Percentiles rank a stretch among this genome's conserved stretches.
Evolutionary conservation across 2,888 invertebrate genomes (phyloP).

Genomic region (Drosophila percnosoma): DNA sequence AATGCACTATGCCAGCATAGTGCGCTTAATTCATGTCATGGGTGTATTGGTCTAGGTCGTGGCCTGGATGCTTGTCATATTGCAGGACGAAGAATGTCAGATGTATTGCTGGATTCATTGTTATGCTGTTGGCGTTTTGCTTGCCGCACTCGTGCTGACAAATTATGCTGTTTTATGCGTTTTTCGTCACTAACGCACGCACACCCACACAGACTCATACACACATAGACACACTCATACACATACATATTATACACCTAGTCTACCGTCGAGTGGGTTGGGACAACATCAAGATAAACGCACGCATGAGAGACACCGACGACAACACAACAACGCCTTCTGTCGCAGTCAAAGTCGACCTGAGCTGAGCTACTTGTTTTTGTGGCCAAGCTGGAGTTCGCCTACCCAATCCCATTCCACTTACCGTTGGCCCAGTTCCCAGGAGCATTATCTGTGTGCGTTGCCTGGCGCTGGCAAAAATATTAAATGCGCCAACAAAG

Average conservation of each 20-base stretch:
- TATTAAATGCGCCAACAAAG: slow-evolving; percentile 69
- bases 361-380: slow-evolving; percentile 63
- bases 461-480: slow-evolving; percentile 51
- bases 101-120: slow-evolving; percentile 56
- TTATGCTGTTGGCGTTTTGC: slow-evolving; percentile 63
- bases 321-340: slow-evolving; percentile 26
- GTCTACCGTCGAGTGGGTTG: slow-evolving; percentile 21
- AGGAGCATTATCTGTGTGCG: slow-evolving; percentile 70
- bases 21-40: not conserved
- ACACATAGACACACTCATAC: slow-evolving; percentile 24
- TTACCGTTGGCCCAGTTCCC: slow-evolving; percentile 54
- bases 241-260: slow-evolving; percentile 11
- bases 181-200: slow-evolving; percentile 58
- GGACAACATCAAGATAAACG: slow-evolving; percentile 53
- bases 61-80: not conserved
- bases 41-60: not conserved
- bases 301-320: slow-evolving; percentile 60
- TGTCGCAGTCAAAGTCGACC: slow-evolving; percentile 41
- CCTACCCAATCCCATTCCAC: slow-evolving; percentile 1
- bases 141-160: slow-evolving; percentile 68
- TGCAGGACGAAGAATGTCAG: slow-evolving; percentile 2
- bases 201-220: slow-evolving; percentile 22
- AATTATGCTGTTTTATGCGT: slow-evolving; percentile 78
- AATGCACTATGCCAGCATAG: not conserved
- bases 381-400: slow-evolving; percentile 51